A percentile compares a stretch with the other conserved stretches of the same genome.
Conservation (phyloP, 1,140 invertebrate genomes). For the Parapsyche elsis region DNA sequence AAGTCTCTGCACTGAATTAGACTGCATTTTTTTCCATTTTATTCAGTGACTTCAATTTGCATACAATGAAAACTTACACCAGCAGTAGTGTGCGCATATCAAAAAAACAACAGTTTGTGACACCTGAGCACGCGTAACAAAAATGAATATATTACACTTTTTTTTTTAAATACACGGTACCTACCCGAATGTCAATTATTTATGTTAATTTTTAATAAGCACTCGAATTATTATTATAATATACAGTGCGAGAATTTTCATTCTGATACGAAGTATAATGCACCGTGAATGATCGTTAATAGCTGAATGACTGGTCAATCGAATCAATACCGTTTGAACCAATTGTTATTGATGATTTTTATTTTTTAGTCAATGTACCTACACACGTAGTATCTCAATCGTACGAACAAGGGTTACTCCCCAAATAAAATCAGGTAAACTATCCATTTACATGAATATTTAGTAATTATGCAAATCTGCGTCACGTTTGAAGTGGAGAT, state of each 20-base stretch:
- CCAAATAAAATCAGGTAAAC: constrained; percentile 1
- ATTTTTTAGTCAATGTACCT: neutral
- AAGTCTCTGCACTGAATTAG: neutral
- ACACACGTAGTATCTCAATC: neutral
- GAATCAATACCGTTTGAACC: neutral
- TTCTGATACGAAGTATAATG: too few species aligned
- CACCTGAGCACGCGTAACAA: neutral
- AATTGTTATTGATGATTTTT: neutral
- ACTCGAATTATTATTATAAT: too few species aligned
- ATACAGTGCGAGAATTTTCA: too few species aligned
- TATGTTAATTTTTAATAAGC: too few species aligned
- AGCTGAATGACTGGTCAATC: neutral
- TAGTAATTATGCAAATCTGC: constrained; percentile 39
- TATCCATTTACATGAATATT: constrained; percentile 40
- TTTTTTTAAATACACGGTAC: neutral
- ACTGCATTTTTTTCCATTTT: constrained; percentile 12
- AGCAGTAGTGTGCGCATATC: neutral
- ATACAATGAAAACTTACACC: constrained; percentile 21
- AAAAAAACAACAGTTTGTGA: constrained; percentile 1
- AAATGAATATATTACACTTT: neutral
- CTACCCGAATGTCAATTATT: too few species aligned
- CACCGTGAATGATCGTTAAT: too few species aligned
- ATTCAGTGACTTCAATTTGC: constrained; percentile 21
- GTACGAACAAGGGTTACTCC: neutral
- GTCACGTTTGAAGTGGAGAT: constrained; percentile 25